Percentiles rank a stretch among this genome's conserved stretches.
Evolutionary conservation across 2,888 invertebrate genomes (phyloP).

Genomic region (Zhuqinia jingwanae): DNA sequence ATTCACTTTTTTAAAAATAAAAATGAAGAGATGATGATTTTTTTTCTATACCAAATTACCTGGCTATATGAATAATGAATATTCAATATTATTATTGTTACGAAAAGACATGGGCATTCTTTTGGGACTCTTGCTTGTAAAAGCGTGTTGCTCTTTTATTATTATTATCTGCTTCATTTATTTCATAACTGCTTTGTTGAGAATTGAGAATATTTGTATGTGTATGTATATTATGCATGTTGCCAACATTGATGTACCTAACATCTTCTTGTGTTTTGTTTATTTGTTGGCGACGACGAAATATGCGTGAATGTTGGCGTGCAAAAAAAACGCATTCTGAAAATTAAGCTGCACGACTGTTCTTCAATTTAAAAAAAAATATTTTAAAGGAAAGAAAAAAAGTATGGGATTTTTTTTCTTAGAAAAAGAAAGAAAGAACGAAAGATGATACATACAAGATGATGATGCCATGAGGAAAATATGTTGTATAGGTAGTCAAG

Average conservation of each 20-base stretch:
- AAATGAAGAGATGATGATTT: too few species aligned
- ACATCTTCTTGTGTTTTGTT: background rate
- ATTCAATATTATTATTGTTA: too few species aligned
- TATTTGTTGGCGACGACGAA: background rate
- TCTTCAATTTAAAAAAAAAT: slow-evolving; percentile 4
- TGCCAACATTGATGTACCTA: background rate
- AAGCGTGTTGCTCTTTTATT: slow-evolving; percentile 1
- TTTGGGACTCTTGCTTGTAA: background rate
- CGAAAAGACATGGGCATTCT: slow-evolving; percentile 4
- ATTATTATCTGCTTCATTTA: slow-evolving; percentile 20
- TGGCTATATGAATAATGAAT: background rate
- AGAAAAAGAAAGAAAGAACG: slow-evolving; percentile 20
- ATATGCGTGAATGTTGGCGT: slow-evolving; percentile 50
- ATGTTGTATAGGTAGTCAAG: too few species aligned
- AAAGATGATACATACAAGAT: background rate
- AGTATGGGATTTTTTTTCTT: background rate
- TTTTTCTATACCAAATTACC: slow-evolving; percentile 19
- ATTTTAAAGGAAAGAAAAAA: background rate
- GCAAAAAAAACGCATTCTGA: slow-evolving; percentile 45
- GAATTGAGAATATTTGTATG: background rate
- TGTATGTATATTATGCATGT: too few species aligned
- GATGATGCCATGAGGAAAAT: slow-evolving; percentile 50
- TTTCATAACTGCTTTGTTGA: slow-evolving; percentile 1
- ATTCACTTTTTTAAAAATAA: too few species aligned
- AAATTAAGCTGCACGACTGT: slow-evolving; percentile 38